Evolutionary conservation across 92 coral and sea anemone species (phyloP).

Genomic region (Metridium senile): DNA sequence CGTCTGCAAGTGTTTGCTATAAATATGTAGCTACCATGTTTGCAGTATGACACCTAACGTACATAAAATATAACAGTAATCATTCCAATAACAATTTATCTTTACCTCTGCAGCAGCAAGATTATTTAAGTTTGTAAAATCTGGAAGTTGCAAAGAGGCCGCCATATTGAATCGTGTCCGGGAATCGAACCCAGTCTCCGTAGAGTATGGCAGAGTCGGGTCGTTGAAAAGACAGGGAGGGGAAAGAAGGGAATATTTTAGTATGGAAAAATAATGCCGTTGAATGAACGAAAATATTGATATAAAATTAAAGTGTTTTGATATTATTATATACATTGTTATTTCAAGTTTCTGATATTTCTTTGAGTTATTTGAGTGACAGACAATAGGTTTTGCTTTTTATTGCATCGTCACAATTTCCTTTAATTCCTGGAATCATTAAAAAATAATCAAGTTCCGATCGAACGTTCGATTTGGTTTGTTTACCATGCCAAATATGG

Average conservation of each 20-base stretch:
- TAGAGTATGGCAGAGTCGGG: too few species aligned
- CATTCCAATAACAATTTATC: not conserved
- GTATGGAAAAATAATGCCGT: too few species aligned
- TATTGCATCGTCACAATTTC: not conserved
- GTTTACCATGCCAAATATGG: too few species aligned
- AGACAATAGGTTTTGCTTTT: not conserved
- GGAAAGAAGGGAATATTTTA: not conserved
- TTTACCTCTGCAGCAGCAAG: conserved; percentile 37
- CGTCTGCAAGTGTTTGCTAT: too few species aligned
- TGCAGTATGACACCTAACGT: too few species aligned
- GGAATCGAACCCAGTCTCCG: not conserved
- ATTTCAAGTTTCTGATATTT: not conserved
- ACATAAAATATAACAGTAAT: too few species aligned
- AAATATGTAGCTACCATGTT: too few species aligned
- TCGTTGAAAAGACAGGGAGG: not conserved
- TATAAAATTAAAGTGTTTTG: too few species aligned
- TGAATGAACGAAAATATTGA: not conserved
- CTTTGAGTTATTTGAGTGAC: not conserved
- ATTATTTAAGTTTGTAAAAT: conserved; percentile 22
- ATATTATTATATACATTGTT: too few species aligned
- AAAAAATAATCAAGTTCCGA: not conserved
- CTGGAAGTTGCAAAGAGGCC: not conserved
- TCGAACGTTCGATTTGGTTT: not conserved
- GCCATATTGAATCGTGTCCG: not conserved
- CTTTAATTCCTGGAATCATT: not conserved